Base-by-base conservation (phyloP, 2,888 invertebrate species). In the Agriopis leucophaearia region DNA sequence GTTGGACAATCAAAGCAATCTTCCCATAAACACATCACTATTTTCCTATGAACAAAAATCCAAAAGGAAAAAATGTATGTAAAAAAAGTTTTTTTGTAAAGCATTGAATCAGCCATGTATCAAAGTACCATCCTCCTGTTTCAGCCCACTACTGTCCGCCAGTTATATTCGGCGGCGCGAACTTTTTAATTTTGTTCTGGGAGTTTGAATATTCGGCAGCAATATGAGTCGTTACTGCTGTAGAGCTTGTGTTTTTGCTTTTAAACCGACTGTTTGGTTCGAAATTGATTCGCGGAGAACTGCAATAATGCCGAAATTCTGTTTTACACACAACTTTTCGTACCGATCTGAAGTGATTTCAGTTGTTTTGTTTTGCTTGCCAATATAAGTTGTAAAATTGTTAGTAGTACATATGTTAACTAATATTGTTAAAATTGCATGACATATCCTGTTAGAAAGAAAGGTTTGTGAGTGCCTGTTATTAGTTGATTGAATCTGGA, bases 111-210 rank as follows among this genome's bases (percentile, higher is more conserved):
- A 15, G 47, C 13, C 35, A 47, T 16, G 36, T 58, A 48, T 58
- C 16, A 59, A 55, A 35, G 27, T 27, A 27, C 3, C 27, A 27
- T 27, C 5, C 27, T 27, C 27, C 27, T 40, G 36, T 47, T 50
- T 13, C 44, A 18, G n/a, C 13, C 0, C 3, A 13, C 16, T 51
- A 50, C 52, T 52, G 57, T 76, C 74, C 70, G 47, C 57, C 66
- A 70, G 74, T 80, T 83, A 80, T 78, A 76, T 82, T 79, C 74
- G 73, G 69, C 74, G 73, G 69, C 75, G 73, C 78, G 74, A 84
- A 85, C 81, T 86, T 88, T 86, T 87, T 85, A 83, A 85, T 88
- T 85, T 84, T 79, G 78, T 82, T 78, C 66, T 62, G 58, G 52
- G 77, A 77, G 77, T 78, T 50, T 15, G 79, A 78, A 78, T 74